Evolutionary conservation across 2,888 invertebrate genomes (phyloP).

Genomic region (Lithophane semibrunnea): DNA sequence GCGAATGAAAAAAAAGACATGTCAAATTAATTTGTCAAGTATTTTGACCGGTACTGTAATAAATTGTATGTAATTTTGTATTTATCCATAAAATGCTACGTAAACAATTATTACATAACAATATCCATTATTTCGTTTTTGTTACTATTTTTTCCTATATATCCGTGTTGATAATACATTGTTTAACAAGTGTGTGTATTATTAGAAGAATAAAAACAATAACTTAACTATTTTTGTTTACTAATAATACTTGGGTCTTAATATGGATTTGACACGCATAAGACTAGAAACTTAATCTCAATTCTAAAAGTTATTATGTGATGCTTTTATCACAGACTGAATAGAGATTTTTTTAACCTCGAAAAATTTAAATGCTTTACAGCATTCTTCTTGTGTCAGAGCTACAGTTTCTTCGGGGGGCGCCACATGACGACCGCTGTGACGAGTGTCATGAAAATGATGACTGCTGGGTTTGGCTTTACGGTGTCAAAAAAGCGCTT

Average conservation of each 20-base stretch:
- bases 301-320: neutral
- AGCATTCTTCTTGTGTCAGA: no score
- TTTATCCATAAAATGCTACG: neutral
- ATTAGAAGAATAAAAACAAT: neutral
- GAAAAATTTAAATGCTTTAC: no score
- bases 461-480: no score
- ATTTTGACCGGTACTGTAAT: neutral
- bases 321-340: neutral
- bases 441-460: no score
- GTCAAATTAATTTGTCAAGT: conserved; percentile 2
- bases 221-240: neutral
- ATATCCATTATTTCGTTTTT: neutral
- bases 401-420: no score
- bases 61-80: neutral
- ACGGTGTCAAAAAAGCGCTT: no score
- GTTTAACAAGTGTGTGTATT: neutral
- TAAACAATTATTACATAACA: neutral
- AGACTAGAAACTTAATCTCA: neutral
- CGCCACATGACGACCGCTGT: no score
- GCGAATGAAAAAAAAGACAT: neutral
- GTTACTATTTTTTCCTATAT: neutral
- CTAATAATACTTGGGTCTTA: neutral
- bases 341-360: neutral
- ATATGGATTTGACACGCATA: conserved; percentile 10
- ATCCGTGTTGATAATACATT: conserved; percentile 2